Conservation (phyloP, 2,797 vertebrate genomes). For the Zalophus californianus region DNA sequence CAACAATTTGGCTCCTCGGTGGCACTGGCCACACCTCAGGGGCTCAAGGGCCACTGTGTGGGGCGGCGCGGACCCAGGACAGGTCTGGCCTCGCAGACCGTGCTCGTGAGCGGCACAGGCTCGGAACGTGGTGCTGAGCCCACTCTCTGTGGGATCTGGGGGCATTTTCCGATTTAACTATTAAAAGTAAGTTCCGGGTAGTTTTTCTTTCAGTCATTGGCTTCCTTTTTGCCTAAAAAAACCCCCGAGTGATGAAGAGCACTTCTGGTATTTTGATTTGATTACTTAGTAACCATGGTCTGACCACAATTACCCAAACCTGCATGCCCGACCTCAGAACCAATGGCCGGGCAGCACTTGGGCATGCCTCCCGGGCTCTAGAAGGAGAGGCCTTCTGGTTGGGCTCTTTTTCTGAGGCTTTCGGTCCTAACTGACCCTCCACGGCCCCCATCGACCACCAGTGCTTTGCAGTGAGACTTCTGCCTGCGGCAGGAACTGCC, state of each 20-base stretch:
- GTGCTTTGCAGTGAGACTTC: no score
- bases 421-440: neutral
- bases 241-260: neutral
- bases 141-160: neutral
- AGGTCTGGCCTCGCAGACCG: fast-evolving
- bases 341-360: fast-evolving
- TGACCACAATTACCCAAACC: neutral
- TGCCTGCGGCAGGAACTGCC: neutral
- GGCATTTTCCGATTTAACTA: neutral
- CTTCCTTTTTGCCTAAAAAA: conserved; percentile 3
- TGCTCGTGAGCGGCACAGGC: fast-evolving
- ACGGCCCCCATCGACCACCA: neutral
- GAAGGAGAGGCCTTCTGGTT: neutral
- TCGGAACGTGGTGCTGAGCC: neutral
- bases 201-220: neutral
- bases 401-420: neutral
- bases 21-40: neutral
- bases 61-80: fast-evolving
- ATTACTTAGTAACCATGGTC: neutral
- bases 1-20: neutral
- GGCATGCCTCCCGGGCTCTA: neutral
- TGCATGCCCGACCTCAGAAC: neutral
- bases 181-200: neutral
- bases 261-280: neutral
- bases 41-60: fast-evolving